These are phyloP conservation scores for Tetragonula clypearis DNA, from an alignment of 1,140 invertebrate genomes.

Conservation along the genomic window DNA sequence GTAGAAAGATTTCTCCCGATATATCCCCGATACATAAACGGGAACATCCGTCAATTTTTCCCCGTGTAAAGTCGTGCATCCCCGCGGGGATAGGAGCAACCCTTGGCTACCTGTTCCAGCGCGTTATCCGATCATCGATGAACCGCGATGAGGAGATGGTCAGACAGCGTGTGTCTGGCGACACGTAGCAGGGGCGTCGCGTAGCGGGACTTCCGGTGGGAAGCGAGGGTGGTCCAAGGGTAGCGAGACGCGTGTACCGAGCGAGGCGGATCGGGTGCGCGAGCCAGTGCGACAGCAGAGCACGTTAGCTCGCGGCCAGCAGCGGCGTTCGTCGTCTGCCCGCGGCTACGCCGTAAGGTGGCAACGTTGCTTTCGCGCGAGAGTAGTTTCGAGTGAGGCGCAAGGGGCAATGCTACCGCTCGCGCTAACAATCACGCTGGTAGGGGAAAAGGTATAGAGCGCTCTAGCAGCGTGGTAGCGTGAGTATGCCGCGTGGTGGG, in stretches of 20 bases:
- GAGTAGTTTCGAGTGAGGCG: slow-evolving; percentile 40
- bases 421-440: slow-evolving; percentile 39
- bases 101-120: not conserved
- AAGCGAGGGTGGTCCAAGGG: not conserved
- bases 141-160: not conserved
- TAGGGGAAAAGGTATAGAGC: slow-evolving; percentile 35
- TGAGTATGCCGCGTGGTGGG: slow-evolving; percentile 18
- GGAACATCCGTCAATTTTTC: not conserved
- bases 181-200: not conserved
- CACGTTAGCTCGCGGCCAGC: not conserved
- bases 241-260: not conserved
- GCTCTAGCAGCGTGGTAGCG: slow-evolving; percentile 38
- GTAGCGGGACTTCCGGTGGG: slow-evolving; percentile 28
- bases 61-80: not conserved
- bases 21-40: not conserved
- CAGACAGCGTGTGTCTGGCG: not conserved
- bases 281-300: not conserved
- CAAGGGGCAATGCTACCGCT: slow-evolving; percentile 59
- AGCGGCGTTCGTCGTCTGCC: slow-evolving; percentile 58
- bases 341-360: slow-evolving; percentile 58
- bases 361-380: slow-evolving; percentile 41
- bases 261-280: not conserved
- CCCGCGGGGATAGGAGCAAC: not conserved
- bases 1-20: not conserved
- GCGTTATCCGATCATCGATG: slow-evolving; percentile 33